These are phyloP conservation scores for Neofelis nebulosa DNA, from an alignment of 2,113 vertebrate genomes.

Conservation along the genomic window DNA sequence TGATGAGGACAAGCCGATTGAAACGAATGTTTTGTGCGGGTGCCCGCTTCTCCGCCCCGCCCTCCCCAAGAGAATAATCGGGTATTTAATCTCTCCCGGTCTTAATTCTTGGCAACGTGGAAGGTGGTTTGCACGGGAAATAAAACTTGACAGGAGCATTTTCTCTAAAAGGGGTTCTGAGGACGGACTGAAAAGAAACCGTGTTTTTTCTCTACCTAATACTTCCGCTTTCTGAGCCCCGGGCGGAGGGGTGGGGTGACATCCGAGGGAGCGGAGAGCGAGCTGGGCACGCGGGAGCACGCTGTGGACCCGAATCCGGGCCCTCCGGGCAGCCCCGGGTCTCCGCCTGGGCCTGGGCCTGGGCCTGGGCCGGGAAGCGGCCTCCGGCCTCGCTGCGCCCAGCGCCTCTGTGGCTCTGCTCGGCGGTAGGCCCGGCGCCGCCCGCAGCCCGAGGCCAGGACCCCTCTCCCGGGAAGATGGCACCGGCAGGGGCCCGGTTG, in stretches of 20 bases:
- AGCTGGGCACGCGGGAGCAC: neutral
- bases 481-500: neutral
- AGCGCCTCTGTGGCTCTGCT: neutral
- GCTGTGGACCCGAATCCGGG: neutral
- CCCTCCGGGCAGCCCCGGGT: neutral
- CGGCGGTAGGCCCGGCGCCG: neutral
- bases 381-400: neutral
- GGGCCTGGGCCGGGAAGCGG: neutral
- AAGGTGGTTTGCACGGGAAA: slow-evolving; percentile 85
- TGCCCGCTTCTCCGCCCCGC: slow-evolving; percentile 52
- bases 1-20: neutral
- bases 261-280: neutral
- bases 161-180: slow-evolving; percentile 78
- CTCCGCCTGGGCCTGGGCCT: neutral
- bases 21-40: slow-evolving; percentile 52
- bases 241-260: neutral
- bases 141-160: slow-evolving; percentile 85
- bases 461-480: neutral
- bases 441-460: neutral
- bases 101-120: slow-evolving; percentile 80
- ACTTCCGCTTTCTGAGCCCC: slow-evolving; percentile 35
- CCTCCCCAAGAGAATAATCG: slow-evolving; percentile 68
- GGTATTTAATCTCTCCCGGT: slow-evolving; percentile 72
- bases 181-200: slow-evolving; percentile 67
- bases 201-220: slow-evolving; percentile 25